Evolutionary conservation across 1,140 invertebrate species (phyloP), one percentile per base, ranked within the genome.

Genomic region (Daktulosphaira vitifoliae): DNA sequence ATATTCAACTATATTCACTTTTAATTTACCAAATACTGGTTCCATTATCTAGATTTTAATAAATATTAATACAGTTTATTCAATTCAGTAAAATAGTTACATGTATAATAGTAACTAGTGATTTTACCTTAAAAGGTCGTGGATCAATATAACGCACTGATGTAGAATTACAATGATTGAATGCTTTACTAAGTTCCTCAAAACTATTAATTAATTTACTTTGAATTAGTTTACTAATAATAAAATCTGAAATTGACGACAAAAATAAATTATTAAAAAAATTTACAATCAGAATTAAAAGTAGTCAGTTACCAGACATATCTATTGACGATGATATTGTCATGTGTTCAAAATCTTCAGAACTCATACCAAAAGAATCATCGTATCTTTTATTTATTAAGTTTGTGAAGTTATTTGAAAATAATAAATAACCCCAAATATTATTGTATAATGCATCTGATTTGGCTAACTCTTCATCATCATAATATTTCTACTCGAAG

Each of bases 1-100:
- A 16, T 53, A 68, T 11, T 65, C 33, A 7, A 54, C 16, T 16
- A 54, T 50, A 16, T 64, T 65, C 5, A 65, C 18, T 8, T 68
- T 39, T 7, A 37, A 42, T 15, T 16, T 2, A 9, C 67, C 67
- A 18, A 22, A 56, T 38, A 68, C 29, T 8, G 67, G 46, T 23
- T 44, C 1, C 29, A 56, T 48, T 4, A 65, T 37, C 67, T 62
- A 53, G 6, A 56, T n/a, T n/a, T n/a, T n/a, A n/a, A n/a, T n/a
- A n/a, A 42, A 56, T 6, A 33, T 33, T 5, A 33, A 33, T 33
- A 33, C 29, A 33, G 11, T 33, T 33, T 33, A 6, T 33, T 33
- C 29, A 33, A 33, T 5, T 33, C 29, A 6, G 29, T 33, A 33
- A 33, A 33, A 33, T 33, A 33, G 29, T 33, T 33, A 33, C n/a